Conservation (phyloP, 2,888 invertebrate genomes). For the Drosophila algonquin region DNA sequence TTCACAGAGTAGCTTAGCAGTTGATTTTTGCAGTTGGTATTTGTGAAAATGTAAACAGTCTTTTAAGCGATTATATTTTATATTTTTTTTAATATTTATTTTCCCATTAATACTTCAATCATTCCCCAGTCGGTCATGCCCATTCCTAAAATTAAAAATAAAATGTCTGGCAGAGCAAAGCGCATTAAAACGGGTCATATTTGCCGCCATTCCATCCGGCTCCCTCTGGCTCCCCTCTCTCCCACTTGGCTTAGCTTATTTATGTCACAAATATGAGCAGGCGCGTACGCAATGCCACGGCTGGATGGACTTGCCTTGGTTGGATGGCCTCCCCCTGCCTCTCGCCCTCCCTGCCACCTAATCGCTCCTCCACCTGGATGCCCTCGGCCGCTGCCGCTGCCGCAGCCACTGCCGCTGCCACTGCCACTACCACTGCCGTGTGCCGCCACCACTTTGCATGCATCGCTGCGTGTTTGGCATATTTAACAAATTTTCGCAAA, state of each 20-base stretch:
- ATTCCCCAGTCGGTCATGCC: not conserved
- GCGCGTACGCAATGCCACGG: conserved; percentile 75
- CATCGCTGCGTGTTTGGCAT: conserved; percentile 80
- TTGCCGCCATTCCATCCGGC: conserved; percentile 52
- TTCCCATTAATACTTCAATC: not conserved
- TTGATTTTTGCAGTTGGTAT: too few species aligned
- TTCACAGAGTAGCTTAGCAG: too few species aligned
- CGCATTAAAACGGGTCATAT: conserved; percentile 71
- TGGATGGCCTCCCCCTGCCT: conserved; percentile 33
- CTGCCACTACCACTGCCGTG: conserved; percentile 34
- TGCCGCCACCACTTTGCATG: conserved; percentile 69
- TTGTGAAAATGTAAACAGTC: too few species aligned
- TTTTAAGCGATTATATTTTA: too few species aligned
- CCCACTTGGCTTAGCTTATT: conserved; percentile 66
- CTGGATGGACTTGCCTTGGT: conserved; percentile 64
- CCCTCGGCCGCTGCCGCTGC: not conserved
- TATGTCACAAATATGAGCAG: conserved; percentile 78
- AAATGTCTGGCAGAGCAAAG: conserved; percentile 6
- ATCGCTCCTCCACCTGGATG: not conserved
- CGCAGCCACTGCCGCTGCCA: conserved; percentile 17
- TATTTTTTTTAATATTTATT: not conserved
- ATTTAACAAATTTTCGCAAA: conserved; percentile 78
- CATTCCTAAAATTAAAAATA: not conserved
- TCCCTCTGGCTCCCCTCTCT: not conserved
- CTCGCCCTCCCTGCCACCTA: conserved; percentile 16